Conservation (phyloP, 2,888 invertebrate species). For the Sinodicranocentrus sp. region DNA sequence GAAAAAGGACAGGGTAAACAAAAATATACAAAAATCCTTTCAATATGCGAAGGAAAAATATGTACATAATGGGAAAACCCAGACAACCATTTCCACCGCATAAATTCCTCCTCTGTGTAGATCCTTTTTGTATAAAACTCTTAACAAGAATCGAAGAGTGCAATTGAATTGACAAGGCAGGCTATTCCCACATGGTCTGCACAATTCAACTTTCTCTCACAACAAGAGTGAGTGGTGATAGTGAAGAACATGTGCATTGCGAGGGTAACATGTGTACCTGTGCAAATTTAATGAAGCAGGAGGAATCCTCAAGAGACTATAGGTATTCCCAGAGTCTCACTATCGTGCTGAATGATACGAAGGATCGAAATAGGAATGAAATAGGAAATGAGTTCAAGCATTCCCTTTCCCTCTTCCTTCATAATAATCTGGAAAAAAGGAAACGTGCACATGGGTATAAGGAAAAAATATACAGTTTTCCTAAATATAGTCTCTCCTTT, state of each 20-base stretch:
- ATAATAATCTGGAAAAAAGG: slow-evolving; percentile 55
- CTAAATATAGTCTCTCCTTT: not conserved
- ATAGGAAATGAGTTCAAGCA: slow-evolving; percentile 56
- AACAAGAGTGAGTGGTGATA: slow-evolving; percentile 42
- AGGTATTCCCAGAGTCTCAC: slow-evolving; percentile 16
- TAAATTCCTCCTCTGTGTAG: no score
- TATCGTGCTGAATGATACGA: not conserved
- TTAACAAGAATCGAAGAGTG: slow-evolving; percentile 48
- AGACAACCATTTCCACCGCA: no score
- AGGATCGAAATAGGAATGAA: slow-evolving; percentile 32
- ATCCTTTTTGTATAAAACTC: no score
- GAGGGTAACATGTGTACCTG: slow-evolving; percentile 70
- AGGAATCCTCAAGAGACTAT: slow-evolving; percentile 62
- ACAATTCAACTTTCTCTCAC: slow-evolving; percentile 48
- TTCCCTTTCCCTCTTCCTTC: slow-evolving; percentile 43
- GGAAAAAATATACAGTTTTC: no score
- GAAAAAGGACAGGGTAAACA: no score
- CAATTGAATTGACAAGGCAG: slow-evolving; percentile 66
- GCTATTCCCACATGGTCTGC: slow-evolving; percentile 63
- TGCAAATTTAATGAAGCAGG: slow-evolving; percentile 69
- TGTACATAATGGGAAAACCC: no score
- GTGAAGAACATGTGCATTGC: slow-evolving; percentile 49
- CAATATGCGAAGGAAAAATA: no score
- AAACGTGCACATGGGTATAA: slow-evolving; percentile 48
- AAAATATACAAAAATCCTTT: no score